Evolutionary conservation across 2,888 invertebrate genomes (phyloP), one percentile per base, ranked within the genome.

Genomic region (Chrysolina americana): DNA sequence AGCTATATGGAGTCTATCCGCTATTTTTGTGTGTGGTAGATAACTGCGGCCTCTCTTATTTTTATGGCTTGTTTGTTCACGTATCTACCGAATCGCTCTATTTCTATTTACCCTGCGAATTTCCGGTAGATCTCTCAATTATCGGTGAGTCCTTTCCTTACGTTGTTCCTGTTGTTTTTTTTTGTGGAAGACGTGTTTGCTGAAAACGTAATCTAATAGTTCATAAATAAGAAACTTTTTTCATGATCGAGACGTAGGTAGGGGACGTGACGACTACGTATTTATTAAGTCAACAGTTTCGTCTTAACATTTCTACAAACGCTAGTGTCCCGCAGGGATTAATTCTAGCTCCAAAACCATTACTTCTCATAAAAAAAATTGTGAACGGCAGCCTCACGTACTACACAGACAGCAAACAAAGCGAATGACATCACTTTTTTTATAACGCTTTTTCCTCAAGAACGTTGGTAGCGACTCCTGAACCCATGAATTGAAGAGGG

Each of bases 51-150:
- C 19, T 17, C 50, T 28, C 44, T 68, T 70, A 63, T 62, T 59
- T 70, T 70, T 70, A 70, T 71, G 68, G 50, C 63, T 71, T 65
- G 63, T 70, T 63, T 50, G 70, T 63, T 64, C 59, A 48, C 70
- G 63, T 70, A 70, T 21, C 23, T 48, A 28, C 19, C 36, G 50
- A 36, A 66, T 28, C 48, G 50, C n/a, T 66, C 50, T 50, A 50
- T 66, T 50, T 28, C 50, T 66, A 50, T 66, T 66, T 66, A 59
- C 59, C 36, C 59, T 19, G 36, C 41, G 50, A 66, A 50, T 66
- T 66, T 66, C 66, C 66, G 50, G n/a, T 19, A 28, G 50, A 66
- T 66, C 50, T 21, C n/a, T 50, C 50, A 36, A 66, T 23, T 50
- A 59, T 59, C 36, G 23, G 59, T 59, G 28, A 28, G 59, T 59